These are phyloP conservation scores for Myrmophylax atrothorax DNA, from an alignment of 2,113 vertebrate species.

Conservation along the genomic window DNA sequence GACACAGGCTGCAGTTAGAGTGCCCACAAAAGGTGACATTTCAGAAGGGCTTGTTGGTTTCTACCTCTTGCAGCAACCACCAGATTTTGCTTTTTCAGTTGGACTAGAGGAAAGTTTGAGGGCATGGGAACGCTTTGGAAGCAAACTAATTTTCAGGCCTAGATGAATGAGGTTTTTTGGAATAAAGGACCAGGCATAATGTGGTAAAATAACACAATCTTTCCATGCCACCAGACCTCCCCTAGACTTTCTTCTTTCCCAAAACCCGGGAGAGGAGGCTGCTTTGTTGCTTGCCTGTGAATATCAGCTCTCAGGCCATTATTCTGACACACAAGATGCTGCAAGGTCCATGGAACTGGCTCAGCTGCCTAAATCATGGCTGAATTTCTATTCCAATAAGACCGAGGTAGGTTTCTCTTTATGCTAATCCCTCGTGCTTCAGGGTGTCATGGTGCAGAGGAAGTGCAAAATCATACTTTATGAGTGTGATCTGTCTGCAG, in stretches of 20 bases:
- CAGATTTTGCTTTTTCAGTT: background rate
- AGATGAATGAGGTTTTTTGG: background rate
- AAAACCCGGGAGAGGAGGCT: background rate
- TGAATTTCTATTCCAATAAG: slow-evolving; percentile 1
- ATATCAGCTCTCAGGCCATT: background rate
- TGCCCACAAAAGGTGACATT: background rate
- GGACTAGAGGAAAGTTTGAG: background rate
- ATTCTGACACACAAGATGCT: accelerated
- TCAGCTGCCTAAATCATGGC: background rate
- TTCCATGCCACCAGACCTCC: background rate
- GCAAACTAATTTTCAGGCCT: background rate
- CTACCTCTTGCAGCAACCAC: background rate
- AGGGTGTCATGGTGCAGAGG: background rate
- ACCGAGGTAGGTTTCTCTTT: background rate
- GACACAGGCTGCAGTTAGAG: background rate
- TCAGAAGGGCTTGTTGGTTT: background rate
- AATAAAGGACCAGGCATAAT: background rate
- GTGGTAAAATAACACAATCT: background rate
- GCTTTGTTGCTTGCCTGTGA: background rate
- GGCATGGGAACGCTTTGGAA: background rate
- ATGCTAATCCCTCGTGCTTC: slow-evolving; percentile 19
- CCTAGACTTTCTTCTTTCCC: background rate
- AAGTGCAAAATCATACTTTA: slow-evolving; percentile 52
- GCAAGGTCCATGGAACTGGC: background rate
- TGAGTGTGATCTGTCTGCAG: slow-evolving; percentile 25